Evolutionary conservation across 2,888 invertebrate species (phyloP).

Genomic region (Ashinkailepas kermadecensis): DNA sequence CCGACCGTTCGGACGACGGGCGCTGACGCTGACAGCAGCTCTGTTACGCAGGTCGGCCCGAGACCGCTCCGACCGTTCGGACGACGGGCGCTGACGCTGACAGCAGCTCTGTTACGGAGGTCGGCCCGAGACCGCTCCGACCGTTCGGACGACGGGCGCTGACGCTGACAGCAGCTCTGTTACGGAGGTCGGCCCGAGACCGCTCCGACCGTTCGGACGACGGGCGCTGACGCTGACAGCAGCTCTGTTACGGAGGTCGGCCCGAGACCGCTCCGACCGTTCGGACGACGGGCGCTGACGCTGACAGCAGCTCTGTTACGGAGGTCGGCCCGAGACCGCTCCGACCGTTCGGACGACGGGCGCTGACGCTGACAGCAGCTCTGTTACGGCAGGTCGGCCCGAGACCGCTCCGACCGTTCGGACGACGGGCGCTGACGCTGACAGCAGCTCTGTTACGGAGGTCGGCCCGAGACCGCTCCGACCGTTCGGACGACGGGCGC

Average conservation of each 20-base stretch:
- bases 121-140: too few relatives aligned
- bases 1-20: neutral
- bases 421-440: neutral
- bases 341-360: neutral
- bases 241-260: slow-evolving; percentile 30
- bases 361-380: slow-evolving; percentile 27
- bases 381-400: slow-evolving; percentile 29
- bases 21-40: slow-evolving; percentile 27
- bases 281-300: neutral
- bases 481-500: too few relatives aligned
- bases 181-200: too few relatives aligned
- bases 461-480: too few relatives aligned
- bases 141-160: neutral
- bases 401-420: too few relatives aligned
- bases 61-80: too few relatives aligned
- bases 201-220: neutral
- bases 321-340: too few relatives aligned
- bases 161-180: slow-evolving; percentile 29
- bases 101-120: slow-evolving; percentile 30
- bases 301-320: slow-evolving; percentile 30
- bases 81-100: slow-evolving; percentile 4
- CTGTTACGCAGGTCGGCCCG: slow-evolving; percentile 29
- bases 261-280: too few relatives aligned
- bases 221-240: slow-evolving; percentile 23
- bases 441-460: slow-evolving; percentile 29